Conservation (phyloP, 2,113 vertebrate genomes). For the Danionella cerebrum region DNA sequence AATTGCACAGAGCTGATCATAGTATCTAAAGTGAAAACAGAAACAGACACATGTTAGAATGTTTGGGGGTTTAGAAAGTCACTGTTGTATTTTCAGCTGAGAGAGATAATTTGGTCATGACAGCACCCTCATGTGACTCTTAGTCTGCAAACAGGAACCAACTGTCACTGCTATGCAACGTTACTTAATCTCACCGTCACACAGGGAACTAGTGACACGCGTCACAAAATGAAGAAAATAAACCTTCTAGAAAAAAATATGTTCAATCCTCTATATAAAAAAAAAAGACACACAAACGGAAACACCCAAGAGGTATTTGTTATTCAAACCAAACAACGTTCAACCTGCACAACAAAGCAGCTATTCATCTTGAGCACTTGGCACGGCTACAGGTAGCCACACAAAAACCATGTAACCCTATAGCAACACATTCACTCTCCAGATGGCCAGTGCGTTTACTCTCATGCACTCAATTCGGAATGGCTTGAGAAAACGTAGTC, state of each 20-base stretch:
- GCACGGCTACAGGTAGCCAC: not conserved
- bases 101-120: not conserved
- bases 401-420: slow-evolving; percentile 20
- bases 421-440: slow-evolving; percentile 42
- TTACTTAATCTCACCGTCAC: not conserved
- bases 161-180: not conserved
- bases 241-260: not conserved
- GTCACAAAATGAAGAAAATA: too few species aligned
- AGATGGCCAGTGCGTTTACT: too few species aligned
- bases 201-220: not conserved
- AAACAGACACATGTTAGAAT: not conserved
- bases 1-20: slow-evolving; percentile 91
- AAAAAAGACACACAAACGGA: not conserved
- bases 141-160: not conserved
- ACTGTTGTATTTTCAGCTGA: not conserved
- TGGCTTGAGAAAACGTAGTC: too few species aligned
- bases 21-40: slow-evolving; percentile 71
- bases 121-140: slow-evolving; percentile 17
- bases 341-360: slow-evolving; percentile 34
- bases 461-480: slow-evolving; percentile 2
- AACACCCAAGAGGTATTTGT: not conserved
- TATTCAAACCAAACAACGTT: slow-evolving; percentile 37
- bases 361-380: not conserved
- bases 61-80: too few species aligned
- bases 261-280: not conserved